Evolutionary conservation across 2,888 invertebrate species (phyloP).

Genomic region (Watsonalla binaria): DNA sequence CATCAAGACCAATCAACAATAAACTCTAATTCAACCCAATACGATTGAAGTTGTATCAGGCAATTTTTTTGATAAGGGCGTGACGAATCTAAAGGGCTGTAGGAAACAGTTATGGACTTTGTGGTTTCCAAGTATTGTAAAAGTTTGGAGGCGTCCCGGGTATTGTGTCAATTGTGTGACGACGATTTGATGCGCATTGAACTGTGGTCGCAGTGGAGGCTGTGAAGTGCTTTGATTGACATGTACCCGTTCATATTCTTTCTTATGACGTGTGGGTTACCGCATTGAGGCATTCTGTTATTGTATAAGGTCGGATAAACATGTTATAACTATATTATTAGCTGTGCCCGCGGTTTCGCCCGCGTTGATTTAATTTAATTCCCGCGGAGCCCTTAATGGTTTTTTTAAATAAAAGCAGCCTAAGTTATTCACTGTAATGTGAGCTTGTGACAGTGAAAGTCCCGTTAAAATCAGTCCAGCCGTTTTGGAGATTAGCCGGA

Average conservation of each 20-base stretch:
- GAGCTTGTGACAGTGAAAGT: too few species aligned
- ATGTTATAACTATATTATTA: too few species aligned
- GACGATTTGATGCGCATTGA: constrained; percentile 47
- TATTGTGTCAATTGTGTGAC: constrained; percentile 53
- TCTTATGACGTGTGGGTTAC: constrained; percentile 7
- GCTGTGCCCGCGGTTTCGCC: too few species aligned
- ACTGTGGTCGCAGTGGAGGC: constrained; percentile 15
- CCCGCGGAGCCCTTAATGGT: too few species aligned
- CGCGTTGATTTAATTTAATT: too few species aligned
- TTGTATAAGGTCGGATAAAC: too few species aligned
- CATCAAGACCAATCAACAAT: neutral
- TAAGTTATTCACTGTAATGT: too few species aligned
- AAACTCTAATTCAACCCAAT: constrained; percentile 5
- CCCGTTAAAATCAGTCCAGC: too few species aligned
- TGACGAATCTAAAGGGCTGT: constrained; percentile 14
- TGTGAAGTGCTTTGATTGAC: constrained; percentile 14
- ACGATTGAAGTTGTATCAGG: constrained; percentile 10
- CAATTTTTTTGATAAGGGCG: neutral
- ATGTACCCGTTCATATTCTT: constrained; percentile 11
- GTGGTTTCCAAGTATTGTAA: constrained; percentile 15
- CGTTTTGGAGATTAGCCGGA: too few species aligned
- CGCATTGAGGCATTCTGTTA: too few species aligned
- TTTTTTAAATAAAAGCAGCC: too few species aligned
- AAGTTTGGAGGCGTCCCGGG: constrained; percentile 37
- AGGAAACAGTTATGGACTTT: constrained; percentile 34